phyloP scores from a whole-genome alignment of 2,113 vertebrate species.

The Myodes glareolus region DNA sequence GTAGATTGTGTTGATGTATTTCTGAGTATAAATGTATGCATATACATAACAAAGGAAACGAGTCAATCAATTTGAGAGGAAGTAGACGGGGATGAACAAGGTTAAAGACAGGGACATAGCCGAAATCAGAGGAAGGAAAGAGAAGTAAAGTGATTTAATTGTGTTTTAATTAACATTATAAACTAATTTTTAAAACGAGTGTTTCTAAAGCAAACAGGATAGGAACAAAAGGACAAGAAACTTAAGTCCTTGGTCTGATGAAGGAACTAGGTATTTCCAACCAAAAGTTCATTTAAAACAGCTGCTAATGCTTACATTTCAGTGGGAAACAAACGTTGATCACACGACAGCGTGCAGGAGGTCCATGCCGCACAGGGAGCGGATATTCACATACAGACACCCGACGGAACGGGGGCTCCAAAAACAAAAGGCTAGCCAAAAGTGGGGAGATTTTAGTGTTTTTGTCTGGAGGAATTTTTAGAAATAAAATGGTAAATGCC shows the following conservation, averaged over 20 bases:
- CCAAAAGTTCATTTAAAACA: slow-evolving; percentile 18
- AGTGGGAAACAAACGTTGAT: background rate
- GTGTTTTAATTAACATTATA: background rate
- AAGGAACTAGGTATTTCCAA: slow-evolving; percentile 12
- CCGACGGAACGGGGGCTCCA: background rate
- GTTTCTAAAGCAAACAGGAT: background rate
- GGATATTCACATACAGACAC: background rate
- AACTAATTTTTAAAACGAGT: background rate
- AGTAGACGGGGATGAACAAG: background rate
- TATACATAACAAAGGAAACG: background rate
- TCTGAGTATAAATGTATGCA: background rate
- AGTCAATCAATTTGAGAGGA: background rate
- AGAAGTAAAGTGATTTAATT: background rate
- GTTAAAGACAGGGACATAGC: background rate
- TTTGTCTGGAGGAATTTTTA: background rate
- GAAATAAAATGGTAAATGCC: slow-evolving; percentile 8
- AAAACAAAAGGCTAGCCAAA: background rate
- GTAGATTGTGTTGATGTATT: background rate
- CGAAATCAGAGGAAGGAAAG: background rate
- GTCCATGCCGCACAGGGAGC: background rate
- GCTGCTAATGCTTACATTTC: background rate
- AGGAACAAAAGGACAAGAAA: background rate
- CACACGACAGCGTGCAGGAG: background rate
- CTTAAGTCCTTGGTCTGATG: slow-evolving; percentile 6
- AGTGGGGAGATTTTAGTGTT: background rate